phyloP scores from a whole-genome alignment of 2,113 vertebrate species.

The Xyliphius kryptos region DNA sequence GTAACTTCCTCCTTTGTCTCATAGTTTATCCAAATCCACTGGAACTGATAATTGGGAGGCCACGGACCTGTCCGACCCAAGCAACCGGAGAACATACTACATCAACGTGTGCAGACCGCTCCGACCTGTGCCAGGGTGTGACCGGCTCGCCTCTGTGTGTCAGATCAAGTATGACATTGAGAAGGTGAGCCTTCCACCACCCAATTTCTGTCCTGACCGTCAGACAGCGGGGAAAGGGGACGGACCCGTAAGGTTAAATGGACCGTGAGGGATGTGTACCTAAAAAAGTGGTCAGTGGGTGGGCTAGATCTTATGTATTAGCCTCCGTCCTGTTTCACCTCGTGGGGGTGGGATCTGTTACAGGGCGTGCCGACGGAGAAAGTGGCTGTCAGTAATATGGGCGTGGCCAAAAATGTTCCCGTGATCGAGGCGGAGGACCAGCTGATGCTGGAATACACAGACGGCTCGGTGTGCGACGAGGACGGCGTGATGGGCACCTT shows the following conservation, averaged over 20 bases:
- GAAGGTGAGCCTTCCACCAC: slow-evolving; percentile 56
- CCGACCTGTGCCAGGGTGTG: slow-evolving; percentile 72
- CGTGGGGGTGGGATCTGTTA: background rate
- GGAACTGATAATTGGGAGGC: slow-evolving; percentile 74
- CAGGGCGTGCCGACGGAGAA: slow-evolving; percentile 60
- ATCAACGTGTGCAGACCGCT: slow-evolving; percentile 86
- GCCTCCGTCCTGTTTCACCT: too few species aligned
- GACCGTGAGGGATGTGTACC: too few species aligned
- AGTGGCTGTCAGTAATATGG: slow-evolving; percentile 80
- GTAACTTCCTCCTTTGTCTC: background rate
- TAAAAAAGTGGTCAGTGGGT: too few species aligned
- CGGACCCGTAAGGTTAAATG: too few species aligned
- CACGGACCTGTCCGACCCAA: slow-evolving; percentile 59
- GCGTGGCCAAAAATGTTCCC: slow-evolving; percentile 70
- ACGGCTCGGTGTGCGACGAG: slow-evolving; percentile 73
- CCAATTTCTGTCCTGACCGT: too few species aligned
- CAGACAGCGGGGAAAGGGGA: too few species aligned
- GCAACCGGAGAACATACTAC: slow-evolving; percentile 74
- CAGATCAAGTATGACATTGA: slow-evolving; percentile 65
- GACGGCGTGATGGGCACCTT: slow-evolving; percentile 62
- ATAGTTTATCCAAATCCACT: slow-evolving; percentile 73
- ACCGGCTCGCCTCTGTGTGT: slow-evolving; percentile 75
- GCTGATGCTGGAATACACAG: slow-evolving; percentile 77
- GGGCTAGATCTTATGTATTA: too few species aligned
- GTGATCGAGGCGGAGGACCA: slow-evolving; percentile 67